A percentile compares a stretch with the other conserved stretches of the same genome.
Conservation (phyloP, 2,888 invertebrate species). For the Automeris io region DNA sequence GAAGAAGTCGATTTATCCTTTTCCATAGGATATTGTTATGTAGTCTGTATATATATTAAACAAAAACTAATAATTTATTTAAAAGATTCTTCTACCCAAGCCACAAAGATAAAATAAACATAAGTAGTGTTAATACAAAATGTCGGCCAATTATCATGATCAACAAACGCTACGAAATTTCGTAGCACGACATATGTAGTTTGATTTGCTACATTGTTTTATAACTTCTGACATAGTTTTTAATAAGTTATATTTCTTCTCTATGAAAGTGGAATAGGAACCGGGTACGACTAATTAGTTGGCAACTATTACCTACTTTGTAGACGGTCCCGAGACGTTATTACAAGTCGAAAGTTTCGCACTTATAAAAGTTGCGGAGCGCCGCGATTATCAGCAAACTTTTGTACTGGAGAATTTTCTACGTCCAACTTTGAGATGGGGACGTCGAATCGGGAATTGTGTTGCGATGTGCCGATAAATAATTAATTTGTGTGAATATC, state of each 20-base stretch:
- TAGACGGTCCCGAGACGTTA: constrained; percentile 51
- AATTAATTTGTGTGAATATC: constrained; percentile 61
- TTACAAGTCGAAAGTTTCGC: constrained; percentile 41
- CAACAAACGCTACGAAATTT: neutral
- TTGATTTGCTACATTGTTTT: neutral
- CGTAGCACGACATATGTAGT: neutral
- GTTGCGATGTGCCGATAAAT: constrained; percentile 42
- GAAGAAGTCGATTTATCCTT: no score
- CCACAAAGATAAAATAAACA: no score
- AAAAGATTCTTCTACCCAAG: no score
- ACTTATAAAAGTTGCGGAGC: constrained; percentile 45
- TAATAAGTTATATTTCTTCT: neutral
- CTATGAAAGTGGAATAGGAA: neutral
- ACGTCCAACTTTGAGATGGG: neutral
- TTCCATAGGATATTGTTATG: no score
- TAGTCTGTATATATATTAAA: no score
- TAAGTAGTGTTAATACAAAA: no score
- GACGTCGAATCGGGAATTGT: constrained; percentile 5
- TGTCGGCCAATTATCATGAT: no score
- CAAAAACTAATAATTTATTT: no score
- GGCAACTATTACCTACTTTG: constrained; percentile 35
- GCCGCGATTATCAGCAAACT: constrained; percentile 23
- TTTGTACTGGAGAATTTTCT: constrained; percentile 5
- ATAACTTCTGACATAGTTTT: constrained; percentile 1
- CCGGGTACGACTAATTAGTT: constrained; percentile 30